Base-by-base conservation (phyloP, 1,140 invertebrate species). In the Solenopsis fugax region DNA sequence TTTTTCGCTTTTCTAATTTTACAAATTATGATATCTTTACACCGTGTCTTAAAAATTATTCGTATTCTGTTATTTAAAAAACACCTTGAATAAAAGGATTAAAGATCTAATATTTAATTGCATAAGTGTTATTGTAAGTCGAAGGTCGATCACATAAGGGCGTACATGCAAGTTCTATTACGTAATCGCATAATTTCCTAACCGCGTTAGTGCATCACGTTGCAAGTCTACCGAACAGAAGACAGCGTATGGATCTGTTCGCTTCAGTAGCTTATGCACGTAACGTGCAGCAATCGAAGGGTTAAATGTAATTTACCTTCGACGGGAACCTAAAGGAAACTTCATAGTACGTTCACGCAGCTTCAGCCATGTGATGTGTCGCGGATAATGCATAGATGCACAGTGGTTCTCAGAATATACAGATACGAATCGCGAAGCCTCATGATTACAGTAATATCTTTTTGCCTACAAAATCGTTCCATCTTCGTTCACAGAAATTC, bases 281-380 rank as follows among this genome's bases (percentile, higher is more conserved):
- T 77, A 77, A 77, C 75, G 75, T 60, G 73, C 73, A 45, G 75
- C 56, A 77, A 77, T 77, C 75, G 75, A 77, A 77, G 75, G 56
- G 56, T 77, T 77, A 62, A 77, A 77, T 60, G 75, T 77, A 77
- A 77, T 77, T 77, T 77, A 77, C 75, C 56, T 60, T 77, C 56
- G 75, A 77, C 56, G 56, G 21, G 37, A 76, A 60, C 73, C 73
- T 60, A 45, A 56, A 77, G 56, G 56, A 77, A 77, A 60, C 56
- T 77, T 77, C 58, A 77, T 41, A 13, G 56, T 76, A 75, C 72
- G n/a, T 75, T 73, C 72, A 58, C 52, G 73, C 54, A 60, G 72
- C 37, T 75, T 75, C 52, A 41, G 58, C 16, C 56, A 18, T 29
- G 56, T 48, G 37, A 76, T 60, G 56, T 41, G 52, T 41, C 41